A percentile compares a stretch with the other conserved stretches of the same genome.
phyloP scores from a whole-genome alignment of 2,113 vertebrate species.

The Amia ocellicauda region DNA sequence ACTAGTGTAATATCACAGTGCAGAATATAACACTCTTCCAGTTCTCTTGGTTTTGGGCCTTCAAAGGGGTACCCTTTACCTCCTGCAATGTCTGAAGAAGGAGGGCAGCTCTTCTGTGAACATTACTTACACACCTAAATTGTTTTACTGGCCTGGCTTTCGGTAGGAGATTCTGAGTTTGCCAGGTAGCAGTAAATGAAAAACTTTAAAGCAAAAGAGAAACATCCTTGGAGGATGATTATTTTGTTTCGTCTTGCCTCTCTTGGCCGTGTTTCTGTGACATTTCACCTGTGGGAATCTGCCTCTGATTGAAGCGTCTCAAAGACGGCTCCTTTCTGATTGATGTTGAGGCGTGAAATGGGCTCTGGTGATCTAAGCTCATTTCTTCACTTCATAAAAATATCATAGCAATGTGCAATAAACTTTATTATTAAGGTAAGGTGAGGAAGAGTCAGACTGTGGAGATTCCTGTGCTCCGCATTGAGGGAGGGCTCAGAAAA shows the following conservation, averaged over 20 bases:
- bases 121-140: too few species aligned
- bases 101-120: too few species aligned
- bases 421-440: constrained; percentile 16
- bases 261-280: constrained; percentile 7
- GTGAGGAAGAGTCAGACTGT: too few species aligned
- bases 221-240: constrained; percentile 39
- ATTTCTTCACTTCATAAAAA: constrained; percentile 21
- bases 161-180: constrained; percentile 19
- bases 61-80: too few species aligned
- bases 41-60: too few species aligned
- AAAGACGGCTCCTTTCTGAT: constrained; percentile 31
- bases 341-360: constrained; percentile 21
- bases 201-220: constrained; percentile 30
- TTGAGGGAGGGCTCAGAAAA: too few species aligned
- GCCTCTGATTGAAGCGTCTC: constrained; percentile 44
- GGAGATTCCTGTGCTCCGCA: too few species aligned
- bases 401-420: background rate
- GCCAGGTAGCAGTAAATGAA: constrained; percentile 47
- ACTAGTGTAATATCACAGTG: too few species aligned
- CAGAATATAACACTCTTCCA: too few species aligned
- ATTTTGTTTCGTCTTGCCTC: constrained; percentile 29
- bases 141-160: too few species aligned
- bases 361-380: constrained; percentile 23
- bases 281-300: constrained; percentile 35
- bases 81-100: too few species aligned